Evolutionary conservation across 2,797 vertebrate species (phyloP).

Genomic region (Nyctalus aviator): DNA sequence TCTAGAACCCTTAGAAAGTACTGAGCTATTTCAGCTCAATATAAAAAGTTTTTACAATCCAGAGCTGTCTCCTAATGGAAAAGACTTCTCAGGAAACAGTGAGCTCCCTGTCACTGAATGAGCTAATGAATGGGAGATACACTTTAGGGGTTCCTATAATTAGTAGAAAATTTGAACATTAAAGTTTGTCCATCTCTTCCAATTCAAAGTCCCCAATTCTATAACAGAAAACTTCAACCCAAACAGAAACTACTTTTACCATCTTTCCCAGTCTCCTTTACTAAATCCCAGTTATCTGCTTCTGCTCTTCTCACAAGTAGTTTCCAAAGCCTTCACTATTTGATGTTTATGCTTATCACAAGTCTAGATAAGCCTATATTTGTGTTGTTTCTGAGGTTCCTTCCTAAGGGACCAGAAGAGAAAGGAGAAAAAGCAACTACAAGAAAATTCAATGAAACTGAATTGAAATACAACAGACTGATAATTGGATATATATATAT

Average conservation of each 20-base stretch:
- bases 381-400: not conserved
- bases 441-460: not conserved
- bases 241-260: constrained; percentile 7
- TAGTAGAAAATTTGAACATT: not conserved
- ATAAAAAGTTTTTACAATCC: not conserved
- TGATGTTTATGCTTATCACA: constrained; percentile 1
- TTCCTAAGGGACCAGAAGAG: not conserved
- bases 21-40: not conserved
- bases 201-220: not conserved
- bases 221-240: not conserved
- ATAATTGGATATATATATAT: not conserved
- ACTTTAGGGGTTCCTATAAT: not conserved
- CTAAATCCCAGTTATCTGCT: not conserved
- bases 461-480: not conserved
- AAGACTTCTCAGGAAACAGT: not conserved
- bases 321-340: not conserved
- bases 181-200: not conserved
- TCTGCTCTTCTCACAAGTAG: constrained; percentile 19
- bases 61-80: not conserved
- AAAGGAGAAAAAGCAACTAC: not conserved
- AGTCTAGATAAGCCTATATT: not conserved
- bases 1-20: not conserved
- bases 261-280: not conserved
- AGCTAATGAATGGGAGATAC: not conserved
- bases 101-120: not conserved